phyloP scores from a whole-genome alignment of 2,797 vertebrate species.

The Notamacropus eugenii region DNA sequence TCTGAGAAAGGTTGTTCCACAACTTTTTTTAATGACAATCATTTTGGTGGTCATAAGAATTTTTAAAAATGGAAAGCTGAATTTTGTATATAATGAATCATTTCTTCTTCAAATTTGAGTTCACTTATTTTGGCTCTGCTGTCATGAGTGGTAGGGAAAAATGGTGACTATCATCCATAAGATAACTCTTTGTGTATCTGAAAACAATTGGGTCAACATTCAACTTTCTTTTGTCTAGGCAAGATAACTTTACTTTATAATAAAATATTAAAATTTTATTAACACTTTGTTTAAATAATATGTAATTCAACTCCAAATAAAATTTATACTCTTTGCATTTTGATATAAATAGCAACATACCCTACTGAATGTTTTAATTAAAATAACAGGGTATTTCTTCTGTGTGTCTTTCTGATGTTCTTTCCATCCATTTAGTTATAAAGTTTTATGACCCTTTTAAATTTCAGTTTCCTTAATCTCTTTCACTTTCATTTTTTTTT shows the following conservation, averaged over 20 bases:
- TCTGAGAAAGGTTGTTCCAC: neutral
- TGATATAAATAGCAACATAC: neutral
- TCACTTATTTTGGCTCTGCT: neutral
- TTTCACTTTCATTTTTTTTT: slow-evolving; percentile 13
- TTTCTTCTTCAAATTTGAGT: neutral
- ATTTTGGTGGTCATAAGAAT: neutral
- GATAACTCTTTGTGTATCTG: neutral
- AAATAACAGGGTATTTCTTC: neutral
- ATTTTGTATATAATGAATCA: neutral
- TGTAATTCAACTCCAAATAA: neutral
- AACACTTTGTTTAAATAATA: slow-evolving; percentile 5
- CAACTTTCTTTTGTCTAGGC: slow-evolving; percentile 3
- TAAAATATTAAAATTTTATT: neutral
- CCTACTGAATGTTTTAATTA: neutral
- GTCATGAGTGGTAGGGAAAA: neutral
- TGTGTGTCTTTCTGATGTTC: neutral
- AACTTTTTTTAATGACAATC: neutral
- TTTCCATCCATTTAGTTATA: neutral
- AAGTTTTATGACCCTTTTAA: neutral
- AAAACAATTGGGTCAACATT: neutral
- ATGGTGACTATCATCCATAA: neutral
- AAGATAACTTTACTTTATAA: neutral
- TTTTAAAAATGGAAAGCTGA: neutral
- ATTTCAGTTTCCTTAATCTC: neutral
- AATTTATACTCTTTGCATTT: neutral